A percentile compares a stretch with the other conserved stretches of the same genome.
phyloP scores from a whole-genome alignment of 2,797 vertebrate genomes.

The Sandelia bainsii region DNA sequence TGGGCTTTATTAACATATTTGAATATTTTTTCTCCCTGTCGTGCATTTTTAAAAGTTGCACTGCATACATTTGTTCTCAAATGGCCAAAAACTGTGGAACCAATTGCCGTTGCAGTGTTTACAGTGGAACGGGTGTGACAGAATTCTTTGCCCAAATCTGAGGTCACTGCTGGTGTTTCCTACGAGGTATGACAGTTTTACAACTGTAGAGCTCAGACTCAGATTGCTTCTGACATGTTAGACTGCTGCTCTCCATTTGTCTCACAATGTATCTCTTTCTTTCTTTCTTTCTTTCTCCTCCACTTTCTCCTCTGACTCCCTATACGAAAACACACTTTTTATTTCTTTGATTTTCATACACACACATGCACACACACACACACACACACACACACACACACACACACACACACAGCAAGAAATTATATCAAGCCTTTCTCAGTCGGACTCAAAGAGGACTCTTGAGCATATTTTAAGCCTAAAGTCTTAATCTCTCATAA shows the following conservation, averaged over 20 bases:
- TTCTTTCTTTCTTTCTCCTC: constrained; percentile 2
- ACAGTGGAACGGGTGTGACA: constrained; percentile 77
- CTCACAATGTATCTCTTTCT: constrained; percentile 36
- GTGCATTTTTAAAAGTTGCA: constrained; percentile 44
- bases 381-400: constrained; percentile 13
- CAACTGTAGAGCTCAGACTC: constrained; percentile 55
- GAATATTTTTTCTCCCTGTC: background rate
- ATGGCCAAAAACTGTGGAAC: constrained; percentile 46
- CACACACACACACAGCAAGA: constrained; percentile 3
- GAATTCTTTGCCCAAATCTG: constrained; percentile 66
- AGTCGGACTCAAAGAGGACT: constrained; percentile 63
- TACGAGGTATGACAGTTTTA: constrained; percentile 75
- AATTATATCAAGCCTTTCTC: constrained; percentile 56
- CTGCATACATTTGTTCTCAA: constrained; percentile 60
- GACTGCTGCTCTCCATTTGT: constrained; percentile 56
- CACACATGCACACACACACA: constrained; percentile 22
- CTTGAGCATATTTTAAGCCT: constrained; percentile 70
- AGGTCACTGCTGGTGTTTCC: constrained; percentile 74
- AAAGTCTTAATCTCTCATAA: constrained; percentile 76
- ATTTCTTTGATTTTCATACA: constrained; percentile 36
- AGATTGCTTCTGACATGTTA: constrained; percentile 70
- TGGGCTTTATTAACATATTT: constrained; percentile 38
- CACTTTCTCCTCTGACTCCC: constrained; percentile 47
- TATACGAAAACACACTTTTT: constrained; percentile 41
- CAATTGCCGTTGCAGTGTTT: constrained; percentile 73